These are phyloP conservation scores for Aphelocoma coerulescens DNA, from an alignment of 2,113 vertebrate species.

Conservation along the genomic window DNA sequence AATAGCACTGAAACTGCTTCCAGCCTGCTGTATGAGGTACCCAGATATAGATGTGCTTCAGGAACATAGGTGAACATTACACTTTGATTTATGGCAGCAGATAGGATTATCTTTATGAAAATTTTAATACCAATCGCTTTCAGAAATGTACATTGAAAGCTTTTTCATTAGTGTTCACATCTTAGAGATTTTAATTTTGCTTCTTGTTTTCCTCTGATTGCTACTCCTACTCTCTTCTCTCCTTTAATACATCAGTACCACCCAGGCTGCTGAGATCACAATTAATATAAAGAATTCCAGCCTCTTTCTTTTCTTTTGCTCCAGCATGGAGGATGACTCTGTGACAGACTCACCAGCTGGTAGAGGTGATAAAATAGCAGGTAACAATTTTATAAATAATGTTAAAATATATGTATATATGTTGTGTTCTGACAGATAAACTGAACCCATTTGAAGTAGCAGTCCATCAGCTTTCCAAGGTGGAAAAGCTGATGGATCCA, in stretches of 20 bases:
- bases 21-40: background rate
- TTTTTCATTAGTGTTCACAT: background rate
- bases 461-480: background rate
- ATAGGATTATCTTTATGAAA: background rate
- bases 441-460: constrained; percentile 30
- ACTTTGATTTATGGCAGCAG: background rate
- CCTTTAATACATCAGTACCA: background rate
- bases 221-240: background rate
- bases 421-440: constrained; percentile 40
- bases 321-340: background rate
- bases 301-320: background rate
- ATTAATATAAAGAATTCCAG: background rate
- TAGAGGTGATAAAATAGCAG: constrained; percentile 42
- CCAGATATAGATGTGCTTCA: background rate
- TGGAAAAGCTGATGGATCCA: background rate
- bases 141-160: background rate
- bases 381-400: constrained; percentile 29
- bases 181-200: background rate
- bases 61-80: background rate
- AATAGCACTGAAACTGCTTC: background rate
- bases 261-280: background rate
- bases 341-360: background rate
- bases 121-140: background rate
- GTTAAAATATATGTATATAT: background rate
- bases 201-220: background rate